Evolutionary conservation across 2,888 invertebrate species (phyloP), one percentile per base, ranked within the genome.

Genomic region (Pyralis farinalis): DNA sequence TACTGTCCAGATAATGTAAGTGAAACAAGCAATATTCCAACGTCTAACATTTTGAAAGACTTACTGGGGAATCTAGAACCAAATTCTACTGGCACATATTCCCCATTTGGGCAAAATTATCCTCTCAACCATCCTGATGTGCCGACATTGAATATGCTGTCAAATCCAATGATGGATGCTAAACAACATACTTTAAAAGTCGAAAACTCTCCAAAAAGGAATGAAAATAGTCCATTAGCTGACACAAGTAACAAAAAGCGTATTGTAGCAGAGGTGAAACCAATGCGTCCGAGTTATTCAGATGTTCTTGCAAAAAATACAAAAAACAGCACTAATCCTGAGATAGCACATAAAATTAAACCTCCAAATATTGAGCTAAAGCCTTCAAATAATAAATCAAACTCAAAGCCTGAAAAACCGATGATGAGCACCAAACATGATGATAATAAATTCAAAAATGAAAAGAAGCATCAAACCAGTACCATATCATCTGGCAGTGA

Each of bases 281-380:
- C 96, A 0, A 96, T 96, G 95, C 91, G 96, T 39, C 95, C 96
- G 36, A 93, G 94, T 8, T 96, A 96, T 71, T 96, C 96, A 0
- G 96, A 95, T 82, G 95, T 96, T 5, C 70, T 96, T 30, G 93
- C 95, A 21, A 96, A 96, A 77, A 89, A 89, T 47, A 80, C 85
- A 25, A 90, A 90, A 49, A 91, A 89, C 56, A 91, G 87, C 55
- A 55, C 74, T 16, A 76, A 66, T 42, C 47, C 74, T 5, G 91
- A 92, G 45, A 63, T 77, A 8, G 73, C 87, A 34, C 86, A 83
- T 40, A 91, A 90, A 57, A 73, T 72, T 33, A 76, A 70, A 70
- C 76, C 63, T 49, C 88, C 75, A 64, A 90, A 70, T 61, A 58
- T 69, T 66, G 91, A 80, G 60, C 66, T 60, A 53, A 91, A 76